Percentiles rank a stretch among this genome's conserved stretches.
Conservation (phyloP, 2,797 vertebrate genomes). For the Poeciliopsis turneri region DNA sequence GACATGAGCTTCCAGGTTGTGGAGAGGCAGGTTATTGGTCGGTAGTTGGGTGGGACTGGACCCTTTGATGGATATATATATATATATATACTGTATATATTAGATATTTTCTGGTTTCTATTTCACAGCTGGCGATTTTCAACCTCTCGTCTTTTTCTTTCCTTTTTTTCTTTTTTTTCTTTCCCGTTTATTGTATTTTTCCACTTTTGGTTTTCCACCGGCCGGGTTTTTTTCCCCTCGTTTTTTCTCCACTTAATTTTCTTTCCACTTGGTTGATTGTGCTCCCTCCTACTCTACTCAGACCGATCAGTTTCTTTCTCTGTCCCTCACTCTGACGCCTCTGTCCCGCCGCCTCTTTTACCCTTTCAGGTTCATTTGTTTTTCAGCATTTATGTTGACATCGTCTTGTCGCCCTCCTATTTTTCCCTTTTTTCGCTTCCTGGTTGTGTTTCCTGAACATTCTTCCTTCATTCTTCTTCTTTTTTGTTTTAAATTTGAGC, state of each 20-base stretch:
- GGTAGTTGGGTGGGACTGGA: no score
- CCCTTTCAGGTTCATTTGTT: background rate
- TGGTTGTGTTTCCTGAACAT: background rate
- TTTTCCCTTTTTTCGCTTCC: background rate
- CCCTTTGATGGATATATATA: no score
- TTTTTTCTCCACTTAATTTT: conserved; percentile 8
- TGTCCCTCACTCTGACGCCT: background rate
- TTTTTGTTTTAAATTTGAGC: background rate
- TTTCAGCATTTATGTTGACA: background rate
- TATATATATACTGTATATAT: background rate
- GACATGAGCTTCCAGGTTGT: no score
- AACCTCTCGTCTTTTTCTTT: background rate
- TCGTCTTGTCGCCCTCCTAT: background rate
- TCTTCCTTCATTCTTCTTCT: background rate
- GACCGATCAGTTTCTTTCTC: background rate
- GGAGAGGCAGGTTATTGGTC: no score
- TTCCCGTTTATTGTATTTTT: background rate
- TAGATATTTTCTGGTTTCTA: conserved; percentile 21
- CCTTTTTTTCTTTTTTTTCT: background rate
- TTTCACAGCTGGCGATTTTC: conserved; percentile 50
- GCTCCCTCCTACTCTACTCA: background rate
- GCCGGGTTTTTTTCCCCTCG: background rate
- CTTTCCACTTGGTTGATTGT: background rate
- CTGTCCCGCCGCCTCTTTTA: background rate
- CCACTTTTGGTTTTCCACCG: background rate